A percentile compares a stretch with the other conserved stretches of the same genome.
phyloP scores from a whole-genome alignment of 2,113 vertebrate genomes.

The Plotosus lineatus region DNA sequence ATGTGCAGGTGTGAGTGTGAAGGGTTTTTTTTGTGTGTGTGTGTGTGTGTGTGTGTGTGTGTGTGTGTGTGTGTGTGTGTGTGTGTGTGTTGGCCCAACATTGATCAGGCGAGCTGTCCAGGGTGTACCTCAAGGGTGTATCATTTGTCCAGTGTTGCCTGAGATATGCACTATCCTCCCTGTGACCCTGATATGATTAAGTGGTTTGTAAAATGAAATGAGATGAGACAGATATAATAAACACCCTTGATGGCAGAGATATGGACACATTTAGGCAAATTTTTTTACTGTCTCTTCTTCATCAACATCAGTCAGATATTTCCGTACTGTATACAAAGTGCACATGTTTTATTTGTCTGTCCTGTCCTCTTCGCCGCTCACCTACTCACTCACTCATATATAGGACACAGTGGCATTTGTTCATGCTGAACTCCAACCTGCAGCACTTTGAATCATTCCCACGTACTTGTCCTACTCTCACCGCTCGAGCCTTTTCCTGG shows the following conservation, averaged over 20 bases:
- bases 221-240: too few species aligned
- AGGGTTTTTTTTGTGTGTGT: too few species aligned
- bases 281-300: neutral
- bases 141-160: too few species aligned
- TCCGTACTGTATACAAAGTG: constrained; percentile 4
- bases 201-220: too few species aligned
- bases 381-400: neutral
- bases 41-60: too few species aligned
- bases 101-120: too few species aligned
- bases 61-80: too few species aligned
- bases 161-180: too few species aligned
- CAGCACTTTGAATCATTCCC: constrained; percentile 27
- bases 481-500: constrained; percentile 18
- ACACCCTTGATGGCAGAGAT: constrained; percentile 17
- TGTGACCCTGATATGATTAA: too few species aligned
- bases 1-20: too few species aligned
- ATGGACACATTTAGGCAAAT: neutral
- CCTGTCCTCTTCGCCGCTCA: neutral
- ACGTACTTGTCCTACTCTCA: constrained; percentile 22
- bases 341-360: constrained; percentile 22
- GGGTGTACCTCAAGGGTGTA: too few species aligned
- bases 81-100: too few species aligned
- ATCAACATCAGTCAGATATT: constrained; percentile 28
- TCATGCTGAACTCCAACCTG: constrained; percentile 6
- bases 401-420: neutral